Percentiles rank a stretch among this genome's conserved stretches.
phyloP scores from a whole-genome alignment of 2,888 invertebrate genomes.

The Nematopogon swammerdamellus region DNA sequence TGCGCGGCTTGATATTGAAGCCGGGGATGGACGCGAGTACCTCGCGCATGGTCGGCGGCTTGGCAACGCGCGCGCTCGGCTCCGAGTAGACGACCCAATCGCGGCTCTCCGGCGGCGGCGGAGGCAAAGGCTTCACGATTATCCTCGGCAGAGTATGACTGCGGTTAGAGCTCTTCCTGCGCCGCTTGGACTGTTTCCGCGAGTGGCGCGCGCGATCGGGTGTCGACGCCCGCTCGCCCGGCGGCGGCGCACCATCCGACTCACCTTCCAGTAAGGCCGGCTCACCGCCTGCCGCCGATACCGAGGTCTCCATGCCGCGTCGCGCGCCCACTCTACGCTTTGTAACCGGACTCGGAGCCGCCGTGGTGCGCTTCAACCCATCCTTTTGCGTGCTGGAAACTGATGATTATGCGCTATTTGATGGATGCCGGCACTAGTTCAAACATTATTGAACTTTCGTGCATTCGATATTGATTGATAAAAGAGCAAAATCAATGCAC shows the following conservation, averaged over 20 bases:
- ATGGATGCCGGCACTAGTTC: too few relatives aligned
- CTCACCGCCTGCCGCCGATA: neutral
- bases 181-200: slow-evolving; percentile 66
- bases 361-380: neutral
- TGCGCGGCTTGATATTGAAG: slow-evolving; percentile 78
- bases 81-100: slow-evolving; percentile 43
- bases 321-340: neutral
- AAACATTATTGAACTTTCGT: too few relatives aligned
- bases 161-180: slow-evolving; percentile 75
- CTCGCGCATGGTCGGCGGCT: slow-evolving; percentile 83
- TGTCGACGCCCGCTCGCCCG: neutral
- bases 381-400: neutral
- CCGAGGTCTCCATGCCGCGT: neutral
- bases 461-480: too few relatives aligned
- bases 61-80: slow-evolving; percentile 22
- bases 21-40: slow-evolving; percentile 86
- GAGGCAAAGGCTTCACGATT: slow-evolving; percentile 77
- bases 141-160: slow-evolving; percentile 68
- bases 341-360: neutral
- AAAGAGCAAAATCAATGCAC: too few relatives aligned
- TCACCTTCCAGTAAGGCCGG: neutral
- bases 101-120: slow-evolving; percentile 47
- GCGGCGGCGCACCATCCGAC: neutral
- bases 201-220: slow-evolving; percentile 19
- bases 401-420: too few relatives aligned